A percentile compares a stretch with the other conserved stretches of the same genome.
Evolutionary conservation across 2,113 vertebrate species (phyloP).

Genomic region (Cavia aperea): DNA sequence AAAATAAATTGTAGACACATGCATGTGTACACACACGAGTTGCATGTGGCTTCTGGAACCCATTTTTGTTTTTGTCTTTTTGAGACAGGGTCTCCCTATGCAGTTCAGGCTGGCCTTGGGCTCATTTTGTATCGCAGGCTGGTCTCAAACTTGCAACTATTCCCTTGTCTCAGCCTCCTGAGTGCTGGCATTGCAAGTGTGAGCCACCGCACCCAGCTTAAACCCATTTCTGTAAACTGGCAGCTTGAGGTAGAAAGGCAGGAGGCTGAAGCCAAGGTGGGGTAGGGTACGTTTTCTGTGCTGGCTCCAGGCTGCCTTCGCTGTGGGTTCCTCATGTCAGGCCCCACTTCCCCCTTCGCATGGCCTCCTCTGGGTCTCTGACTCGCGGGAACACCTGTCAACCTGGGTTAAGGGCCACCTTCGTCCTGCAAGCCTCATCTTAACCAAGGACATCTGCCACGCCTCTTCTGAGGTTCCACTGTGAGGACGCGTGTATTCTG

Average conservation of each 20-base stretch:
- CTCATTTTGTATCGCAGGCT: too few relatives aligned
- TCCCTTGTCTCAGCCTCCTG: too few relatives aligned
- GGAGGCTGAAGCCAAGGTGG: background rate
- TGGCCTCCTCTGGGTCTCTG: background rate
- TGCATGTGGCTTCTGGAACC: background rate
- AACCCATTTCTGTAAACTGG: background rate
- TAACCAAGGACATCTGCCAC: background rate
- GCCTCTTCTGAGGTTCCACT: background rate
- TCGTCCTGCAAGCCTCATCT: background rate
- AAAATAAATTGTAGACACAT: background rate
- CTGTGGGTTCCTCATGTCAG: too few relatives aligned
- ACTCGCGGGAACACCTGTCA: background rate
- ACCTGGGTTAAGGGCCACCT: background rate
- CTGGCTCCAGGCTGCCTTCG: background rate
- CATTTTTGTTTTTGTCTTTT: background rate
- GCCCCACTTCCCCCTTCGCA: background rate
- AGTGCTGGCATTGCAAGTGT: too few relatives aligned
- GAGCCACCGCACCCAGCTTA: too few relatives aligned
- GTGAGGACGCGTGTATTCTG: background rate
- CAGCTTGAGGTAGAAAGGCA: background rate
- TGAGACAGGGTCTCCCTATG: too few relatives aligned
- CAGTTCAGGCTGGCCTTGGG: too few relatives aligned
- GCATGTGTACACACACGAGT: background rate
- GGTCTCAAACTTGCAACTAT: too few relatives aligned
- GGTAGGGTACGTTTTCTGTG: background rate